Conservation (phyloP, 1,140 invertebrate genomes). For the Oncopodura yosiiana region DNA sequence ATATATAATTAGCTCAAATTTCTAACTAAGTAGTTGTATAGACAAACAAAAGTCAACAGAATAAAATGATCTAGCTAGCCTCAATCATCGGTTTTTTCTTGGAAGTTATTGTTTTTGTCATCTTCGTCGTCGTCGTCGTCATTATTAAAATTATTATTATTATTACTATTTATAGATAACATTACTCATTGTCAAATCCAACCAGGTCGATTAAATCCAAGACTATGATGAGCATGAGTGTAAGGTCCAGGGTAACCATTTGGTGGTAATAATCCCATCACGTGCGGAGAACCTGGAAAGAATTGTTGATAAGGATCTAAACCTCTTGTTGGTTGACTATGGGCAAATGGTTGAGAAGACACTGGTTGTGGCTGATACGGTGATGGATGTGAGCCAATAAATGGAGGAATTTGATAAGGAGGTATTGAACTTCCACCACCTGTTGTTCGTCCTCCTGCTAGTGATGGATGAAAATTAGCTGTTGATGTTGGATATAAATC, state of each 20-base stretch:
- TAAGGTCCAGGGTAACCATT: constrained; percentile 20
- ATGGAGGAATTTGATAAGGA: constrained; percentile 27
- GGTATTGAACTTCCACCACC: constrained; percentile 9
- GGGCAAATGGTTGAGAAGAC: constrained; percentile 20
- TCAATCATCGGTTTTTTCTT: too few species aligned
- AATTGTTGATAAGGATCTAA: constrained; percentile 32
- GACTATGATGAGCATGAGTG: constrained; percentile 24
- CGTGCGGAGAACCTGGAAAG: constrained; percentile 28
- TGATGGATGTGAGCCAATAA: constrained; percentile 30
- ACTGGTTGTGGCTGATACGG: constrained; percentile 25
- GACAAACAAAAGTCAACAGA: too few species aligned
- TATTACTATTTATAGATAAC: too few species aligned
- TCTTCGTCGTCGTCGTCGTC: too few species aligned
- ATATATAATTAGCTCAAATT: too few species aligned
- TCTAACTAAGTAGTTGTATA: too few species aligned
- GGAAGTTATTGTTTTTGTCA: too few species aligned
- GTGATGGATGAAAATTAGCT: constrained; percentile 21
- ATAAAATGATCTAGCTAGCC: too few species aligned
- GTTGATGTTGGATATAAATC: constrained; percentile 30
- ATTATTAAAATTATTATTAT: too few species aligned
- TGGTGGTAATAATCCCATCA: constrained; percentile 24
- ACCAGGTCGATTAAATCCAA: constrained; percentile 29
- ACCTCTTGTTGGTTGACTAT: constrained; percentile 14
- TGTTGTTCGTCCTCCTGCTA: constrained; percentile 13
- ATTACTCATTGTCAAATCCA: too few species aligned